Evolutionary conservation across 2,113 vertebrate genomes (phyloP).

Genomic region (Platichthys stellatus): DNA sequence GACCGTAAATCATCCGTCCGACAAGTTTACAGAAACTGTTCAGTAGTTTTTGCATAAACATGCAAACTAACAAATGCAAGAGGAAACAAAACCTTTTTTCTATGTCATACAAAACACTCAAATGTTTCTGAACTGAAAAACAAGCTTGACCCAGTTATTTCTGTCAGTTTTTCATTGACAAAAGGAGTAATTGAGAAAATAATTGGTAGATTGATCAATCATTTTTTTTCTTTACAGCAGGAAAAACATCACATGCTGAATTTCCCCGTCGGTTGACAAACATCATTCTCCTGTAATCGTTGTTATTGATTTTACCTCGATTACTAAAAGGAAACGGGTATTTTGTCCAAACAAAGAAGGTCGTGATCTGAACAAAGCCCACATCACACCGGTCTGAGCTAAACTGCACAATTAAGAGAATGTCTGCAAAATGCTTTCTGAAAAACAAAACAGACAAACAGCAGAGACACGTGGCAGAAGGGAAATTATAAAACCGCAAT

Average conservation of each 20-base stretch:
- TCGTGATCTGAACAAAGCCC: neutral
- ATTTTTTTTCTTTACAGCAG: neutral
- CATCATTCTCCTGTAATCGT: neutral
- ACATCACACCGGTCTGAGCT: neutral
- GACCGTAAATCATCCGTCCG: no score
- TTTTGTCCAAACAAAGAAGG: neutral
- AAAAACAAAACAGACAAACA: neutral
- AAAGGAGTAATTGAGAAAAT: neutral
- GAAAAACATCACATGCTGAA: neutral
- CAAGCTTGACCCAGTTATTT: no score
- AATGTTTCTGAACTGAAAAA: no score
- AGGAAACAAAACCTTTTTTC: no score
- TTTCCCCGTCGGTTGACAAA: neutral
- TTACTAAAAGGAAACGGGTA: neutral
- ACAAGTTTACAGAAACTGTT: no score
- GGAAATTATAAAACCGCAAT: conserved; percentile 30
- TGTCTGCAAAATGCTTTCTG: conserved; percentile 3
- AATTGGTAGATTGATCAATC: neutral
- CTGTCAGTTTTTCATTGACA: neutral
- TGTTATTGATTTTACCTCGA: neutral
- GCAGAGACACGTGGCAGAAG: neutral
- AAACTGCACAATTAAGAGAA: conserved; percentile 22
- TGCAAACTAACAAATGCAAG: no score
- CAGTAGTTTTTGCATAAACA: no score
- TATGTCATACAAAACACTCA: no score